Evolutionary conservation across 2,888 invertebrate genomes (phyloP), one percentile per base, ranked within the genome.

Genomic region (Eupithecia abbreviata): DNA sequence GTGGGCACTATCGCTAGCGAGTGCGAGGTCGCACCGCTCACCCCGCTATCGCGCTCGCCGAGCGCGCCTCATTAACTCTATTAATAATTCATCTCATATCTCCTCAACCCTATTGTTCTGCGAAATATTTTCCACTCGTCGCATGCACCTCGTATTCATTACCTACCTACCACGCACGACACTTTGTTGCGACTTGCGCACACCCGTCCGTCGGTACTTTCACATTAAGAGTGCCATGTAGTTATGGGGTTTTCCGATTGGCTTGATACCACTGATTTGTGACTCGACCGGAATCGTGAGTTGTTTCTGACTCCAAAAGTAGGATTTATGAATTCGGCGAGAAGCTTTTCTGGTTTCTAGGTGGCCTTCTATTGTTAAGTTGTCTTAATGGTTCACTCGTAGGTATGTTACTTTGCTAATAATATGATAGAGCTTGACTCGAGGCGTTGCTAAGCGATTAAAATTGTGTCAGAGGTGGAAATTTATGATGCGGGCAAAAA

Each of bases 11-110:
- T 93, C 93, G 83, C 79, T 82, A 84, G 86, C 91, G 92, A 92
- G 93, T 85, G 87, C 93, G 93, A 93, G 94, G 93, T 93, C 93
- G 92, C 89, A 84, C 89, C 91, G 93, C 91, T 93, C 93, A 93
- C 94, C 94, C 94, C 88, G 88, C 91, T 93, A 93, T 92, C 93
- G 85, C 86, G 84, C 84, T 85, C 84, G 86, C 86, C 85, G 83
- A 85, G 86, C 86, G 86, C 87, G 91, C 88, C 92, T 92, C 91
- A 91, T 92, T 93, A 92, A 86, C 91, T 89, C 91, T 93, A 93
- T 93, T 93, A 92, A 93, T 93, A 93, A 93, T 92, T 92, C 93
- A 93, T 91, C 90, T 90, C 88, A 85, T 91, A 92, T 92, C 91
- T 89, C 88, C 91, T 89, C 88, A 86, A 88, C 90, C 89, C 91